Base-by-base conservation (phyloP, 2,797 vertebrate genomes). In the Coilia nasus region DNA sequence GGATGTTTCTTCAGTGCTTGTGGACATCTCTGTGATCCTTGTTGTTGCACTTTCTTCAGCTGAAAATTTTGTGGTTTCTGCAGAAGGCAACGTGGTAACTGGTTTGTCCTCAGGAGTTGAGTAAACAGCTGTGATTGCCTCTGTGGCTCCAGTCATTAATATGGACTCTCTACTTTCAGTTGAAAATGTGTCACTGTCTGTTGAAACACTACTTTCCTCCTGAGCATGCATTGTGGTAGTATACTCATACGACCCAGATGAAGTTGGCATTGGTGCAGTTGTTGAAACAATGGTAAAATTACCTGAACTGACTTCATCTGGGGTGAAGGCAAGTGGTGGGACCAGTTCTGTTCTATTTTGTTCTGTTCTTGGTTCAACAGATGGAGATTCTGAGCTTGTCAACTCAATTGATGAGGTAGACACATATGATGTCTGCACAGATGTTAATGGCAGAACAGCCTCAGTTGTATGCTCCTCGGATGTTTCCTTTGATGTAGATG, bases 1-100 rank as follows among this genome's bases (percentile, higher is more conserved):
- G 15, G 83, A 35, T 31, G 57, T 19, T 19, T 19, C 81, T 81
- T 87, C 83, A 50, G 87, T 82, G 78, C 23, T 83, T 83, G 75
- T 62, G 57, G 59, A 80, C 23, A 82, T 11, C 44, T 82, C 23
- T 35, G 35, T 83, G 85, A 84, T 50, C 14, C 85, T 71, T 15
- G 83, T 56, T 59, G 81, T 46, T 59, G 87, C 81, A 59, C 87
- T 89, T 67, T 25, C 62, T 14, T 67, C 62, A 67, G 23, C n/a
- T 64, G 60, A 64, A 64, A 6, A 12, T 4, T 31, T 28, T 71
- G n/a, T 67, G 23, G 62, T 6, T 1, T 28, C 62, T 67, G 28
- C 35, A 1, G 64, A 31, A 17, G 28, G 28, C 15, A 67, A 67
- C 31, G 15, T 35, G 3, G 64, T 71, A 1, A 31, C 64, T 71